Base-by-base conservation (phyloP, 2,888 invertebrate species). In the Leucania comma region DNA sequence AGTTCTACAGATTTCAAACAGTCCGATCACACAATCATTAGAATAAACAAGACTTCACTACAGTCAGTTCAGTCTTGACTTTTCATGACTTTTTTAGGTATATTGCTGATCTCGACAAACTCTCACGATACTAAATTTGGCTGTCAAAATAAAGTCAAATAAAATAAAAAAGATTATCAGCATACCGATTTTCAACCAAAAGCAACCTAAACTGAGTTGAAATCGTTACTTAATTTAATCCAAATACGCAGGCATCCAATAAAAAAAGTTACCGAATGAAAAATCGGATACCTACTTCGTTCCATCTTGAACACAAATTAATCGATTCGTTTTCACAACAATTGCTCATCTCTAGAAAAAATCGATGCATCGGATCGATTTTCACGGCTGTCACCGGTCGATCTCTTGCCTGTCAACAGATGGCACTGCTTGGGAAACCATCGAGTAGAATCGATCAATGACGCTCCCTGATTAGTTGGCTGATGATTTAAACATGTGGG, bases 311-410 rank as follows among this genome's bases (percentile, higher is more conserved):
- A 80, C 80, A 81, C 81, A 86, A 84, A 86, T 84, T 84, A 84
- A 84, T 85, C 85, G 85, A 85, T 84, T 83, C 85, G 85, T 83
- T 85, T 86, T 85, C 75, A 85, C 86, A 86, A 78, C 83, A 88
- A 89, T 86, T 86, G 84, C 82, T 79, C 81, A 81, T 81, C 73
- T 66, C 65, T 75, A 90, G 77, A 90, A 91, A 88, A 92, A 90
- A 86, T 89, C 89, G 93, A 94, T 92, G 93, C 89, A 88, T 91
- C 93, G 90, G 93, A 94, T 92, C 90, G 91, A 93, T 93, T 88
- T 78, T 80, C 72, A 87, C 90, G 94, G 87, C 80, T 94, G 94
- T 92, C 94, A 89, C 86, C 91, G 89, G 84, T 81, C 89, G 90
- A 91, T 89, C 84, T 81, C 78, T 70, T 87, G 90, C 71, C 79